Evolutionary conservation across 2,888 invertebrate species (phyloP), one percentile per base, ranked within the genome.

Genomic region (Caenorhabditis japonica): DNA sequence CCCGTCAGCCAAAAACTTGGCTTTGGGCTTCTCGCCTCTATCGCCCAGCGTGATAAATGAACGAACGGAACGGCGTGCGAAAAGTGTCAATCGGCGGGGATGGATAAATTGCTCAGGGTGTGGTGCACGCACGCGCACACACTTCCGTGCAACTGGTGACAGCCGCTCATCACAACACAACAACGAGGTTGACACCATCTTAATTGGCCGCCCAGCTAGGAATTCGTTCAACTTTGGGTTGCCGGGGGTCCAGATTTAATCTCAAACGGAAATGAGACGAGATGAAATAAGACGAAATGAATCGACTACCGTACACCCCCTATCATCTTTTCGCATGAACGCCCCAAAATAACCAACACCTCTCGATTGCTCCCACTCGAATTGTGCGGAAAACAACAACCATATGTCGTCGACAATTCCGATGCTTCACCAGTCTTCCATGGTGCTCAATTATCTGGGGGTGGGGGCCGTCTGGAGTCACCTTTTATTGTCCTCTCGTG

Each of bases 31-130:
- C n/a, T n/a, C n/a, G n/a, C n/a, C n/a, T n/a, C n/a, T n/a, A n/a
- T n/a, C n/a, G n/a, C n/a, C n/a, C n/a, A n/a, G n/a, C n/a, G 64
- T 64, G 64, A 64, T 64, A 64, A 64, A 56, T 49, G 47, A 41
- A 46, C 21, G 21, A 53, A 62, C n/a, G n/a, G n/a, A n/a, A n/a
- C n/a, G 33, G 34, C 43, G 60, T 34, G 43, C 51, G 25, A 39
- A 46, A 55, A 47, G 55, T 64, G 64, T 64, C 64, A 64, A 55
- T 46, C 52, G 49, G 60, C 36, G 46, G 38, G 56, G 33, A 25
- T 5, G 34, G 41, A 64, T 64, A 56, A 64, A 55, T 56, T 56
- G 41, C 64, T 49, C 43, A 38, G 61, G 23, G 51, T 39, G n/a
- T n/a, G n/a, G n/a, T n/a, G n/a, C n/a, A n/a, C n/a, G n/a, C n/a